Evolutionary conservation across 2,888 invertebrate genomes (phyloP).

Genomic region (Abrostola tripartita): DNA sequence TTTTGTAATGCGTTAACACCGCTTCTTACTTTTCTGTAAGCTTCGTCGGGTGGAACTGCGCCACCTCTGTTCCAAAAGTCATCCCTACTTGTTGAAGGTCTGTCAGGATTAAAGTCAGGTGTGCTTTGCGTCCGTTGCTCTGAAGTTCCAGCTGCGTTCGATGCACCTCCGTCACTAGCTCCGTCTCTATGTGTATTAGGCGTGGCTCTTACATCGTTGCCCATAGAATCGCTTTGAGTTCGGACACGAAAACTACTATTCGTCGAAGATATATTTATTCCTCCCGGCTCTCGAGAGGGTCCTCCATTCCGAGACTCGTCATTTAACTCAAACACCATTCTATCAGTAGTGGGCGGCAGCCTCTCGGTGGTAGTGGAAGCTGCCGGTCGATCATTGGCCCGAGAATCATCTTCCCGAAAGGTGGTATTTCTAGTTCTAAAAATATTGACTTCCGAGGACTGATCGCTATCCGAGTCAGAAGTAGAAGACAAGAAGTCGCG

Average conservation of each 20-base stretch:
- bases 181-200: constrained; percentile 10
- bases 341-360: constrained; percentile 61
- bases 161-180: constrained; percentile 10
- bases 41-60: constrained; percentile 75
- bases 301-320: constrained; percentile 58
- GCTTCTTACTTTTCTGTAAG: constrained; percentile 77
- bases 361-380: constrained; percentile 42
- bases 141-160: constrained; percentile 15
- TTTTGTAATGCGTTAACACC: constrained; percentile 79
- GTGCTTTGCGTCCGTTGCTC: constrained; percentile 27
- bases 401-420: constrained; percentile 70
- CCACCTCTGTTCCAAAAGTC: constrained; percentile 70
- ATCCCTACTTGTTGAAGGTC: constrained; percentile 79
- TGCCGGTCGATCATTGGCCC: constrained; percentile 51
- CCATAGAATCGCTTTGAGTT: constrained; percentile 63
- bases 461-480: constrained; percentile 82
- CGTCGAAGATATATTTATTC: constrained; percentile 69
- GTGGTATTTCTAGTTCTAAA: constrained; percentile 79
- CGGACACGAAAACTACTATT: constrained; percentile 77
- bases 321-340: constrained; percentile 73
- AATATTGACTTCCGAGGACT: constrained; percentile 80
- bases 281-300: constrained; percentile 56
- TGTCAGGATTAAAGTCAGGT: constrained; percentile 52
- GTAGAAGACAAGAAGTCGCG: constrained; percentile 74
- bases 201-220: constrained; percentile 13